Conservation (phyloP, 2,113 vertebrate species). For the Chaetorhynchus papuensis region DNA sequence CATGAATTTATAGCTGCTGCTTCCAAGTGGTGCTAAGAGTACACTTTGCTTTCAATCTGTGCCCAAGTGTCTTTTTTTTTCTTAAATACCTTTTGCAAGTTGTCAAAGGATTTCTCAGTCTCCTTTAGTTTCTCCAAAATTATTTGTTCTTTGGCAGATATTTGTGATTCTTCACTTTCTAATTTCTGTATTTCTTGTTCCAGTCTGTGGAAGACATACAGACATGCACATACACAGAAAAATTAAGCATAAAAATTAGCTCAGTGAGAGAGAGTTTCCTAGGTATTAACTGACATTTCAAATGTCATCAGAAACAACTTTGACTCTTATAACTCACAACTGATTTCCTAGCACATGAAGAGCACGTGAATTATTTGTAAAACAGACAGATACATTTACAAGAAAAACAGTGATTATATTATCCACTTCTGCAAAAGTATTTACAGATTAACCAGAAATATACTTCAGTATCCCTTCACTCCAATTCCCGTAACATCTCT, state of each 20-base stretch:
- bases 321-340: not conserved
- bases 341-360: not conserved
- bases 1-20: not conserved
- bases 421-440: not conserved
- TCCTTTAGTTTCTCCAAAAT: conserved; percentile 91
- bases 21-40: not conserved
- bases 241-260: conserved; percentile 15
- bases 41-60: not conserved
- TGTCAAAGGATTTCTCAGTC: conserved; percentile 90
- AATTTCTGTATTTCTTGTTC: conserved; percentile 89
- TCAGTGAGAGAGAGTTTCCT: not conserved
- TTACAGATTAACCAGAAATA: not conserved
- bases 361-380: not conserved
- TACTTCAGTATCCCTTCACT: not conserved
- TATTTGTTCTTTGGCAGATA: conserved; percentile 95
- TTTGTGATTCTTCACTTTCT: conserved; percentile 93
- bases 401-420: not conserved
- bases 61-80: not conserved
- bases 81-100: conserved; percentile 86
- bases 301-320: not conserved
- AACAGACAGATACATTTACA: not conserved
- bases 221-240: conserved; percentile 39
- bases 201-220: conserved; percentile 79
- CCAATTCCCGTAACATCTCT: not conserved
- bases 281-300: not conserved